These are phyloP conservation scores for Paguma larvata DNA, from an alignment of 2,797 vertebrate genomes.

Conservation along the genomic window DNA sequence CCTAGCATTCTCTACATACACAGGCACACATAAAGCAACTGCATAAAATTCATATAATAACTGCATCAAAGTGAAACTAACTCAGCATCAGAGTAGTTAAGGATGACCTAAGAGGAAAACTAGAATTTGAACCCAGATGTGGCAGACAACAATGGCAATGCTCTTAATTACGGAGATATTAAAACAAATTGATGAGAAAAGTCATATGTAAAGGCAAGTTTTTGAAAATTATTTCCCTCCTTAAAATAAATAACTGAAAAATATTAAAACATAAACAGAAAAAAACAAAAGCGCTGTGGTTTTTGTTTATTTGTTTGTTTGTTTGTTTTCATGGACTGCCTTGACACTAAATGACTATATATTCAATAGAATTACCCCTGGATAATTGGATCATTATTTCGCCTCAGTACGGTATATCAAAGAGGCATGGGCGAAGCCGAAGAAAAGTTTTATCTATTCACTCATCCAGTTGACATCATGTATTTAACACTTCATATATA, in stretches of 20 bases:
- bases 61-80: neutral
- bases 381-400: conserved; percentile 9
- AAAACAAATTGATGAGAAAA: neutral
- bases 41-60: neutral
- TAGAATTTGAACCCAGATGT: neutral
- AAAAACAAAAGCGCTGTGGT: neutral
- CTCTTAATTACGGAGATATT: neutral
- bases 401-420: neutral
- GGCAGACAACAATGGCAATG: neutral
- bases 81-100: neutral
- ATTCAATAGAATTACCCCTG: neutral
- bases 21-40: neutral
- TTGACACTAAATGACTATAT: neutral
- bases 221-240: neutral
- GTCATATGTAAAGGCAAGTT: neutral
- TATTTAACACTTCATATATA: neutral
- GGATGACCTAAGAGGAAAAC: neutral
- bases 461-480: neutral
- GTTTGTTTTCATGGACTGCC: neutral
- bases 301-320: no score
- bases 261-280: neutral
- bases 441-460: neutral
- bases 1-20: neutral
- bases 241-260: neutral
- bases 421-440: neutral